These are phyloP conservation scores for Coelopa pilipes DNA, from an alignment of 2,888 invertebrate species.

Conservation along the genomic window DNA sequence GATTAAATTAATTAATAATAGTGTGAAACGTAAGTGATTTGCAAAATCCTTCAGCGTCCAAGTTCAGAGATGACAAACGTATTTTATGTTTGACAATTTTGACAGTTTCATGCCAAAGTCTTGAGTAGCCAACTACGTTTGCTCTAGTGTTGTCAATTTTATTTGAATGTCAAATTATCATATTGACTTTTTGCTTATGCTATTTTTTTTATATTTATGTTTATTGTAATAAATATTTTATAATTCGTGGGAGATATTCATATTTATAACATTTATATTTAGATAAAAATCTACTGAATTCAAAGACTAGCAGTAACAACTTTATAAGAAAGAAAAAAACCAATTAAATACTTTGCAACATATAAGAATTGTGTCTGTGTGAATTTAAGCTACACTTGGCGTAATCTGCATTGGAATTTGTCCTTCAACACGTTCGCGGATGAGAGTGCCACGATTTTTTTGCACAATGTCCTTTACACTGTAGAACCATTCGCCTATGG, in stretches of 20 bases:
- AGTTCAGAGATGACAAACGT: conserved; percentile 52
- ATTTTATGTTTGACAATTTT: conserved; percentile 43
- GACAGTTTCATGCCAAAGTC: neutral
- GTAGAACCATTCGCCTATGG: conserved; percentile 74
- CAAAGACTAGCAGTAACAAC: neutral
- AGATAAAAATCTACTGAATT: no score
- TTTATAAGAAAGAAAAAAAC: neutral
- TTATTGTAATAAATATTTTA: neutral
- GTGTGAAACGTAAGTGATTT: conserved; percentile 21
- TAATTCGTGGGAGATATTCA: neutral
- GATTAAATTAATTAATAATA: neutral
- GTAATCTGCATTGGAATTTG: conserved; percentile 42
- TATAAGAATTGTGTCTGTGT: neutral
- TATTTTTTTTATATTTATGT: neutral
- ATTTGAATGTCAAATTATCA: no score
- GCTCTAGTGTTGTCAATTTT: neutral
- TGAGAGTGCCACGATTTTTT: conserved; percentile 58
- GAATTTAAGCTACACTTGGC: conserved; percentile 30
- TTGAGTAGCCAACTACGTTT: neutral
- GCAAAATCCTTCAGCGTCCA: conserved; percentile 44
- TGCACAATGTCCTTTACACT: conserved; percentile 72
- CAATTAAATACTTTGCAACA: conserved; percentile 15
- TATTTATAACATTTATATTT: neutral
- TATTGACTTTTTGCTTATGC: no score
- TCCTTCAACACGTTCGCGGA: conserved; percentile 58